Evolutionary conservation across 2,888 invertebrate genomes (phyloP).

Genomic region (Tetragonisca angustula): DNA sequence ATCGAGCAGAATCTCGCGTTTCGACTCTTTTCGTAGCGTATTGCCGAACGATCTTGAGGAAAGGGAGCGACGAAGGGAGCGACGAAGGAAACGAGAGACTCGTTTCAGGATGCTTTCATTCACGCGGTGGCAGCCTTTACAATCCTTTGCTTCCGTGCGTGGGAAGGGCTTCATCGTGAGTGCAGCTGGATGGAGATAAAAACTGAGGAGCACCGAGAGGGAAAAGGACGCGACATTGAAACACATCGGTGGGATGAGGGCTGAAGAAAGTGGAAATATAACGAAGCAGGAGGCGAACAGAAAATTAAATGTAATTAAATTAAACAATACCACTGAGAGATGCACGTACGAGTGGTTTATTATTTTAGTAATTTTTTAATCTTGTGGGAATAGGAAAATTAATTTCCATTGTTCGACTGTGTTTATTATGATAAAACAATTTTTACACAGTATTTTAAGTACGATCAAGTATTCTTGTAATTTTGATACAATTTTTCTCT

Average conservation of each 20-base stretch:
- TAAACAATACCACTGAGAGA: background rate
- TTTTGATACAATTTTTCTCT: too few relatives aligned
- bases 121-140: constrained; percentile 62
- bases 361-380: fast-evolving
- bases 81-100: constrained; percentile 51
- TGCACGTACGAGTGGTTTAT: too few relatives aligned
- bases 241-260: background rate
- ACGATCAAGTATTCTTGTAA: background rate
- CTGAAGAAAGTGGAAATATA: constrained; percentile 17
- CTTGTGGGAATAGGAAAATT: background rate
- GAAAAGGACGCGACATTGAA: constrained; percentile 24
- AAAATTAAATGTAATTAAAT: too few relatives aligned
- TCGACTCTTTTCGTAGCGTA: constrained; percentile 4
- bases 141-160: constrained; percentile 61
- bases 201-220: constrained; percentile 27
- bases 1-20: background rate
- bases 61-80: constrained; percentile 29
- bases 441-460: fast-evolving
- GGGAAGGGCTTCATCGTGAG: constrained; percentile 61
- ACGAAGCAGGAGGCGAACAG: background rate
- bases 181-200: constrained; percentile 32
- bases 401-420: fast-evolving
- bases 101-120: constrained; percentile 58
- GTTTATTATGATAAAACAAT: background rate
- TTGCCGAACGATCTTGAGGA: constrained; percentile 4